Conservation (phyloP, 92 coral and sea anemone genomes). For the Muricea muricata region DNA sequence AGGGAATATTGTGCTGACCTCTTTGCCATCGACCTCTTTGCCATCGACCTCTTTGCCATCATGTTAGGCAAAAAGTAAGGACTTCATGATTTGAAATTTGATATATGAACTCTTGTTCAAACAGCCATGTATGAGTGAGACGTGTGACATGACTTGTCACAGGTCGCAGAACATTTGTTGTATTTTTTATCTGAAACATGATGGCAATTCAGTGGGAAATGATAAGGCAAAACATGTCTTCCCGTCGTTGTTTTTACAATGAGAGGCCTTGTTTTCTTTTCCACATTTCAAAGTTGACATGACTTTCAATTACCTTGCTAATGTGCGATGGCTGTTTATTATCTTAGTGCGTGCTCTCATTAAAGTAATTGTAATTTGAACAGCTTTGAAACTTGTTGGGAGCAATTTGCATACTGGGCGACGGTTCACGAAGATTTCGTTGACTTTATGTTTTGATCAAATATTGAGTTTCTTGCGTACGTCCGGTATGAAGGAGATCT, state of each 20-base stretch:
- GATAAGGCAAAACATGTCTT: neutral
- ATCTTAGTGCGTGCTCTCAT: neutral
- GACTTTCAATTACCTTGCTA: constrained; percentile 3
- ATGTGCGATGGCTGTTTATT: constrained; percentile 21
- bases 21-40: too few relatives aligned
- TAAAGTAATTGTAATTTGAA: constrained; percentile 11
- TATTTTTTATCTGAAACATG: neutral
- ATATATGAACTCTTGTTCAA: too few relatives aligned
- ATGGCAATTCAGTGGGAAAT: neutral
- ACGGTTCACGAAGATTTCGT: neutral
- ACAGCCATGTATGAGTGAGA: too few relatives aligned
- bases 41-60: too few relatives aligned
- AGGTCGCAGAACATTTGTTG: too few relatives aligned
- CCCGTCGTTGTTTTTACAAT: neutral
- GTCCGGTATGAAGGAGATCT: neutral
- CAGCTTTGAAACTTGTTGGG: neutral
- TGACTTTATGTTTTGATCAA: neutral
- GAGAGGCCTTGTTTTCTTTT: neutral
- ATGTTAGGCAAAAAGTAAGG: too few relatives aligned
- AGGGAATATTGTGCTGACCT: too few relatives aligned
- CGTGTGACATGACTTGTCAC: too few relatives aligned
- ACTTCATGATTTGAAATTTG: too few relatives aligned
- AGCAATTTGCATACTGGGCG: neutral
- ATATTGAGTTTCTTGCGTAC: neutral
- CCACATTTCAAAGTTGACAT: constrained; percentile 1